phyloP scores from a whole-genome alignment of 2,797 vertebrate genomes.

The Babyrousa celebensis region DNA sequence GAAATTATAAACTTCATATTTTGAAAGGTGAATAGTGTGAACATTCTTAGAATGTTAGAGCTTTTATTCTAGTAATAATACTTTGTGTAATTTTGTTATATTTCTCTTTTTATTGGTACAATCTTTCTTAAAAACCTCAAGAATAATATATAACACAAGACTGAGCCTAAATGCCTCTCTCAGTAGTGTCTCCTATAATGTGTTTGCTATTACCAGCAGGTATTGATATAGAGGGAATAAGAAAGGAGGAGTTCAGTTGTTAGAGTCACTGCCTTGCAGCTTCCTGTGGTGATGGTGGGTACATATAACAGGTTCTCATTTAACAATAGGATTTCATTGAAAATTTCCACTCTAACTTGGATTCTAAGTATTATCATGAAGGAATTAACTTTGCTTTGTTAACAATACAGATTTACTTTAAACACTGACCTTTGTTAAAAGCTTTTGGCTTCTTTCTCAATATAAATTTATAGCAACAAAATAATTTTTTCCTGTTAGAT shows the following conservation, averaged over 20 bases:
- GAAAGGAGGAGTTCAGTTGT: not conserved
- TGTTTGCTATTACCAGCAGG: not conserved
- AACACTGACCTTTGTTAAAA: slow-evolving; percentile 8
- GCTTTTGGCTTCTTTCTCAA: slow-evolving; percentile 15
- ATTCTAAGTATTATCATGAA: not conserved
- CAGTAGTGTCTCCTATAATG: slow-evolving; percentile 1
- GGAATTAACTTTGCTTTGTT: slow-evolving; percentile 54
- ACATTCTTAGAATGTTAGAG: slow-evolving; percentile 30
- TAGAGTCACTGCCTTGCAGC: not conserved
- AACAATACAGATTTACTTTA: slow-evolving; percentile 29
- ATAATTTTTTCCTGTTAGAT: slow-evolving; percentile 90
- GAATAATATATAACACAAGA: slow-evolving; percentile 12
- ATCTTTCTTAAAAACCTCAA: slow-evolving; percentile 67
- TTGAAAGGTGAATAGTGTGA: slow-evolving; percentile 47
- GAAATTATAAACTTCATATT: slow-evolving; percentile 37
- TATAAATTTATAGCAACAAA: not conserved
- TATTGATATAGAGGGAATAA: not conserved
- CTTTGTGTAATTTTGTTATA: slow-evolving; percentile 45
- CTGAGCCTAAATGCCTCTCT: not conserved
- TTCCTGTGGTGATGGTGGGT: not conserved
- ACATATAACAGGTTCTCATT: not conserved
- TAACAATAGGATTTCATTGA: not conserved
- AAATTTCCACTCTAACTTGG: slow-evolving; percentile 2
- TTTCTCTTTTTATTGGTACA: slow-evolving; percentile 58
- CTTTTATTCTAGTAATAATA: slow-evolving; percentile 26